Conservation (phyloP, 2,797 vertebrate genomes). For the Mallotus villosus region DNA sequence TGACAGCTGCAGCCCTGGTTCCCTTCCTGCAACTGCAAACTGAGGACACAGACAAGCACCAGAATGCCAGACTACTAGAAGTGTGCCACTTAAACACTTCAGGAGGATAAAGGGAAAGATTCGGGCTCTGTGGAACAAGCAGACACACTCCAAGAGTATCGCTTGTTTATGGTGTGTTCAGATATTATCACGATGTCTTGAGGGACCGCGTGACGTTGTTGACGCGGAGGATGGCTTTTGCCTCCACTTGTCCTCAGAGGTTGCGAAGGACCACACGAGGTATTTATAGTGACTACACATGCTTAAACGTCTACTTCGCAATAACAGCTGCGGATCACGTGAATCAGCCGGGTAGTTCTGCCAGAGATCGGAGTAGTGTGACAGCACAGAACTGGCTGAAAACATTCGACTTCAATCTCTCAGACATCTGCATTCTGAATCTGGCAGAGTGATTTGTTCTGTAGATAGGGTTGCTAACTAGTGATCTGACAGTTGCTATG, state of each 20-base stretch:
- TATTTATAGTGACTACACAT: constrained; percentile 66
- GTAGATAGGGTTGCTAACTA: not conserved
- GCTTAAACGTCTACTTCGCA: constrained; percentile 42
- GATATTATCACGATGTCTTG: not conserved
- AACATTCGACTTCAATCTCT: constrained; percentile 20
- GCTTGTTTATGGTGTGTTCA: not conserved
- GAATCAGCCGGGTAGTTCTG: constrained; percentile 35
- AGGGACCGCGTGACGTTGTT: not conserved
- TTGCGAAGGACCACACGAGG: constrained; percentile 10
- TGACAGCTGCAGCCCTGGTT: constrained; percentile 1
- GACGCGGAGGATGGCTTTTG: constrained; percentile 13
- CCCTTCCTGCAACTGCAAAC: not conserved
- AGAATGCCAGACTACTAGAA: not conserved
- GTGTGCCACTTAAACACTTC: not conserved
- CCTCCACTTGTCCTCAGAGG: constrained; percentile 30
- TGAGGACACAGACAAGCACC: not conserved
- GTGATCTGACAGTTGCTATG: not conserved
- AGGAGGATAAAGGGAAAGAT: too few relatives aligned
- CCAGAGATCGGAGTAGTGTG: constrained; percentile 20
- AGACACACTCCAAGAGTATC: not conserved
- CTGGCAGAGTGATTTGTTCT: not conserved
- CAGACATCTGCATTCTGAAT: constrained; percentile 11
- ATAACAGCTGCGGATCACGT: constrained; percentile 68
- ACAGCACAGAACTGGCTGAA: constrained; percentile 30
- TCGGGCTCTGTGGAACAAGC: not conserved